Conservation (phyloP, 2,888 invertebrate genomes). For the Pyrochroa serraticornis region DNA sequence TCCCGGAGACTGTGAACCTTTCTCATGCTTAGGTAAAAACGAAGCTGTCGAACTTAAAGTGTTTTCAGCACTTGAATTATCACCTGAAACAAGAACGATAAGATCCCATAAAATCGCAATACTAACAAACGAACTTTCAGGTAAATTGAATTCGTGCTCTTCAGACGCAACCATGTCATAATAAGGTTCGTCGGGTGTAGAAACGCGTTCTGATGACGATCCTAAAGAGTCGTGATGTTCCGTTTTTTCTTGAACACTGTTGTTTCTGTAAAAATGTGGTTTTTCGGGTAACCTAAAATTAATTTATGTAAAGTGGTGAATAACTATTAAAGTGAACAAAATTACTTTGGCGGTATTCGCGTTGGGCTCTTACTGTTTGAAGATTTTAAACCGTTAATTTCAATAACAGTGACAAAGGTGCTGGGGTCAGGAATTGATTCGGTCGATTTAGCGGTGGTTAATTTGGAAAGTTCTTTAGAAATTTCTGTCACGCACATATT, state of each 20-base stretch:
- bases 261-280: slow-evolving; percentile 49
- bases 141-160: slow-evolving; percentile 56
- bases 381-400: slow-evolving; percentile 78
- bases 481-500: slow-evolving; percentile 76
- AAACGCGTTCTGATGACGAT: slow-evolving; percentile 65
- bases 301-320: too few relatives aligned
- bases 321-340: slow-evolving; percentile 12
- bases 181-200: slow-evolving; percentile 70
- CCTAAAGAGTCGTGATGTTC: slow-evolving; percentile 50
- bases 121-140: slow-evolving; percentile 34
- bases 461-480: slow-evolving; percentile 55
- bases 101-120: too few relatives aligned
- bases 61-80: slow-evolving; percentile 72
- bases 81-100: slow-evolving; percentile 37
- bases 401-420: slow-evolving; percentile 86
- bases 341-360: slow-evolving; percentile 54
- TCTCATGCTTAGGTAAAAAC: slow-evolving; percentile 43
- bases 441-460: slow-evolving; percentile 35
- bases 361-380: slow-evolving; percentile 50
- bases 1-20: slow-evolving; percentile 79
- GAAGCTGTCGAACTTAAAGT: slow-evolving; percentile 67
- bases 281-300: slow-evolving; percentile 42
- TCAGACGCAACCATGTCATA: slow-evolving; percentile 73
- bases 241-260: slow-evolving; percentile 54
- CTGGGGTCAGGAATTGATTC: slow-evolving; percentile 59